phyloP scores from a whole-genome alignment of 1,140 invertebrate genomes.

The Zaprionus nigranus region DNA sequence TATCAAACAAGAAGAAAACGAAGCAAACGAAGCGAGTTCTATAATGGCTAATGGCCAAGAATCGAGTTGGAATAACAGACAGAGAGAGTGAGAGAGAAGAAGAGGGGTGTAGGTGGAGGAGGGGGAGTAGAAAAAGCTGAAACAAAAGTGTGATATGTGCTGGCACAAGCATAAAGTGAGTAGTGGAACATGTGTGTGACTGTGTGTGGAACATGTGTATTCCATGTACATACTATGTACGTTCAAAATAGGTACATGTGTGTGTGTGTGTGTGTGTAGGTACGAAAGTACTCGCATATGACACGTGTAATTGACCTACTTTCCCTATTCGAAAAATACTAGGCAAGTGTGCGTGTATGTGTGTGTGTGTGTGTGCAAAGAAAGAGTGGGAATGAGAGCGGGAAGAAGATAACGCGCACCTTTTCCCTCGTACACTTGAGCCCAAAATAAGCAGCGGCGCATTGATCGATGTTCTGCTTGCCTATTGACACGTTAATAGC shows the following conservation, averaged over 20 bases:
- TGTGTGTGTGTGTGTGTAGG: slow-evolving; percentile 33
- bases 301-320: slow-evolving; percentile 83
- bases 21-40: slow-evolving; percentile 14
- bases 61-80: neutral
- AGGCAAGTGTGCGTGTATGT: neutral
- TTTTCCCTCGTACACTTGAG: slow-evolving; percentile 3
- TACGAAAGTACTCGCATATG: slow-evolving; percentile 38
- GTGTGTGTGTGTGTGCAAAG: neutral
- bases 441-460: slow-evolving; percentile 8
- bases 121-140: neutral
- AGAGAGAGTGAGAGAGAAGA: neutral
- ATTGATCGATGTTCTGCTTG: slow-evolving; percentile 44
- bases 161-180: slow-evolving; percentile 30
- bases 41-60: neutral
- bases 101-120: neutral
- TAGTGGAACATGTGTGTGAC: slow-evolving; percentile 11
- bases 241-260: slow-evolving; percentile 14
- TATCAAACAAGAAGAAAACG: slow-evolving; percentile 14
- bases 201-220: slow-evolving; percentile 13
- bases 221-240: slow-evolving; percentile 2
- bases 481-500: slow-evolving; percentile 51
- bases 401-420: neutral
- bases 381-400: neutral
- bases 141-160: slow-evolving; percentile 14
- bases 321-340: slow-evolving; percentile 70